Base-by-base conservation (phyloP, 2,113 vertebrate species). In the Cyanocitta stelleri region DNA sequence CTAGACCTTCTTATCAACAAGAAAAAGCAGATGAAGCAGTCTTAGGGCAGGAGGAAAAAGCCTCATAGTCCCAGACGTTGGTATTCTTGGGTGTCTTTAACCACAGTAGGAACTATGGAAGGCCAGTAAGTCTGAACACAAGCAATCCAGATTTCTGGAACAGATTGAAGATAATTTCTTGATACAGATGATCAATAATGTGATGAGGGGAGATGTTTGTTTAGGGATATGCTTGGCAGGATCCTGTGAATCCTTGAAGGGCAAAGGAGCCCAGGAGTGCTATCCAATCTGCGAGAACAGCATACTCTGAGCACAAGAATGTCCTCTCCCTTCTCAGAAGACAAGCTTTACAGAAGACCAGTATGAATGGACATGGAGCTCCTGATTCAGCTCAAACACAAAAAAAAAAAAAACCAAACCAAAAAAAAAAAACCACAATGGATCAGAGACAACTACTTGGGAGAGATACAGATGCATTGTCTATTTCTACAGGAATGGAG, bases 311-410 rank as follows among this genome's bases (percentile, higher is more conserved):
- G 63, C 20, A 43, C 30, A 63, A 37, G n/a, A 67, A 22, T 76
- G 43, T 73, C 17, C 15, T 77, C 44, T 21, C 17, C 21, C 33
- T 58, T 85, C 48, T 76, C 54, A 77, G 58, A 88, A 67, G 63
- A 48, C 13, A 43, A 32, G 7, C 22, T 30, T 67, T 85, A 32
- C 13, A 33, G 12, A 55, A 76, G 26, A 79, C 4, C 5, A 18
- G 3, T 67, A 19, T 43, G 48, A 63, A 59, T 67, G 17, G 58
- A 48, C 0, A 0, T 37, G 30, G 24, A 52, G 10, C 20, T 90
- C 20, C 44, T 85, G 68, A 58, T 37, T 85, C 7, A 59, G 8
- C 37, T 77, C 13, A 63, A n/a, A 58, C 13, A 39, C 17, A 29
- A 7, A 30, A 17, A 5, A 4, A 13, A 77, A 39, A 24, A 46